These are phyloP conservation scores for Hippocampus guttulatus DNA, from an alignment of 2,113 vertebrate genomes.

Conservation along the genomic window DNA sequence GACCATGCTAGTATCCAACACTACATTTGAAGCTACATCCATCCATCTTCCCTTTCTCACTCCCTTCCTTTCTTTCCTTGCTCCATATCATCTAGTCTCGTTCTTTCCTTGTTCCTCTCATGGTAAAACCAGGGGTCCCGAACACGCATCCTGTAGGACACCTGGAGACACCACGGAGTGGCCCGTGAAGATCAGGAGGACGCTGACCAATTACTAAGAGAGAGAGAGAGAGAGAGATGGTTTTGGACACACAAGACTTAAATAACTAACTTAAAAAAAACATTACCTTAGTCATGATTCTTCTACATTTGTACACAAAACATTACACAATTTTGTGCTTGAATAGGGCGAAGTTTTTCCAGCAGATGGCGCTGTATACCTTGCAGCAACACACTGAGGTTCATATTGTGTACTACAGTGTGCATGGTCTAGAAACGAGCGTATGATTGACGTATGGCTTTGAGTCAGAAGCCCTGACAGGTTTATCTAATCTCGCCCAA, in stretches of 20 bases:
- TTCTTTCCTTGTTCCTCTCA: too few species aligned
- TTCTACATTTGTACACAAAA: not conserved
- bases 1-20: not conserved
- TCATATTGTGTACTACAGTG: not conserved
- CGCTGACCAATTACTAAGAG: conserved; percentile 59
- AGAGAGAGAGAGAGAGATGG: not conserved
- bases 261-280: not conserved
- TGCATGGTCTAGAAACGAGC: not conserved
- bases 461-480: too few species aligned
- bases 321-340: not conserved
- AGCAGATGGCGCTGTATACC: conserved; percentile 1
- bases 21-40: not conserved
- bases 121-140: conserved; percentile 34
- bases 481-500: not conserved
- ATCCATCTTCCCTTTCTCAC: not conserved
- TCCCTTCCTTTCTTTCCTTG: not conserved
- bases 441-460: too few species aligned
- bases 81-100: too few species aligned
- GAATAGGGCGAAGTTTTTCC: not conserved
- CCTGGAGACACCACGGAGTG: conserved; percentile 76
- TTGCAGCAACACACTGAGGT: not conserved
- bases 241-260: not conserved
- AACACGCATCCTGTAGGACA: conserved; percentile 81
- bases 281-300: not conserved
- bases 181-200: conserved; percentile 85